Base-by-base conservation (phyloP, 2,888 invertebrate genomes). In the Heliconius erato region DNA sequence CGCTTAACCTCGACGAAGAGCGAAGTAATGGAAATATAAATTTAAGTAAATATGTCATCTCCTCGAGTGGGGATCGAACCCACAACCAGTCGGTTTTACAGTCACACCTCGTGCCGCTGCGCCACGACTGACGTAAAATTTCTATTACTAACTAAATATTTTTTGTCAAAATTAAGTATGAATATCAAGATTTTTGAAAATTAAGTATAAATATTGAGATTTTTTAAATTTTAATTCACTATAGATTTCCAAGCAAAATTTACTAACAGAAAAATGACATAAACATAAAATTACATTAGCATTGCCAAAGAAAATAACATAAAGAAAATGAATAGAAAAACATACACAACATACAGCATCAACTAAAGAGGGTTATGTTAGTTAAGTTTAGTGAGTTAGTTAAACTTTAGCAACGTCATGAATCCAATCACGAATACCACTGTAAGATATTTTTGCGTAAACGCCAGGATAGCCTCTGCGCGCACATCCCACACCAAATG, bases 401-500 rank as follows among this genome's bases (percentile, higher is more conserved):
- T 80, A 85, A 28, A 83, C 69, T 23, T 71, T 69, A 32, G 85
- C 76, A n/a, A 72, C 59, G 23, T 49, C 67, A 35, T 81, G 77
- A 26, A 89, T 88, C 88, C 88, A 89, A 3, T 59, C 40, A 9
- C 88, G 84, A 40, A 88, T 74, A n/a, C 54, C 49, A n/a, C 12
- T 82, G 12, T 69, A 78, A 14, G 89, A 86, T 35, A 91, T 81
- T 32, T 86, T 88, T 3, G 89, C 85, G 76, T 90, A 91, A 0
- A 89, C 88, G 7, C 91, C 91, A 0, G 91, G 91, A 9, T 81
- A 81, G 4, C 87, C 85, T 1, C 88, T 85, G 11, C 87, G 86
- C 1, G 89, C 91, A 79, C 91, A 91, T 3, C 91, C 91, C 9
- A 81, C 79, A 0, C 91, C 91, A 54, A 86, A 88, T 3, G 91